Percentiles rank a stretch among this genome's conserved stretches.
These are phyloP conservation scores for Micropterix aruncella DNA, from an alignment of 2,888 invertebrate species.

Conservation along the genomic window DNA sequence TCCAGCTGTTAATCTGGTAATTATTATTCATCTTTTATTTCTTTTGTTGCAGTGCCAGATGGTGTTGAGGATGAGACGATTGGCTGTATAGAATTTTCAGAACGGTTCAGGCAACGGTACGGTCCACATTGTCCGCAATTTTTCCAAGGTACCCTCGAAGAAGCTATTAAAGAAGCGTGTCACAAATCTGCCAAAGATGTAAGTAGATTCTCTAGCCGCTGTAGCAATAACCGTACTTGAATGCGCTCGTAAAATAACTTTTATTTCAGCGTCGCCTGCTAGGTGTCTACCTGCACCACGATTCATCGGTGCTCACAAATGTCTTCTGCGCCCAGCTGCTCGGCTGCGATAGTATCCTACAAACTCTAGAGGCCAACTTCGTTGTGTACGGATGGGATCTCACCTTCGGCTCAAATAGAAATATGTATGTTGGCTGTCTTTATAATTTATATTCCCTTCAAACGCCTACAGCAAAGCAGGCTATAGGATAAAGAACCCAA, in stretches of 20 bases:
- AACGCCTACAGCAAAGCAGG: neutral
- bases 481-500: too few species aligned
- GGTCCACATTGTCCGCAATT: conserved; percentile 81
- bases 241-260: too few species aligned
- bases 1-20: too few species aligned
- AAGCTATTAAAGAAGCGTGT: conserved; percentile 83
- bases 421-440: conserved; percentile 39
- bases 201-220: conserved; percentile 16
- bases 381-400: conserved; percentile 97
- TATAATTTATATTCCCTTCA: conserved; percentile 1
- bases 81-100: conserved; percentile 76
- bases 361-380: conserved; percentile 81
- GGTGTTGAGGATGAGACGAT: conserved; percentile 72
- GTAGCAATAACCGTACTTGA: too few species aligned
- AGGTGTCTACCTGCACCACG: conserved; percentile 93
- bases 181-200: conserved; percentile 83
- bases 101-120: conserved; percentile 74
- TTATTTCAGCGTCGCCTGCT: conserved; percentile 79
- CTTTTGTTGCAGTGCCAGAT: conserved; percentile 62
- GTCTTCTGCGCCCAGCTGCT: conserved; percentile 94
- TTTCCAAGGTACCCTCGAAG: conserved; percentile 81
- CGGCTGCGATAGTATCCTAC: conserved; percentile 82
- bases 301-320: conserved; percentile 86
- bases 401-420: conserved; percentile 75
- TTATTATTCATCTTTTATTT: too few species aligned